A percentile compares a stretch with the other conserved stretches of the same genome.
phyloP scores from a whole-genome alignment of 2,113 vertebrate genomes.

The Cricetomys ansorgei region DNA sequence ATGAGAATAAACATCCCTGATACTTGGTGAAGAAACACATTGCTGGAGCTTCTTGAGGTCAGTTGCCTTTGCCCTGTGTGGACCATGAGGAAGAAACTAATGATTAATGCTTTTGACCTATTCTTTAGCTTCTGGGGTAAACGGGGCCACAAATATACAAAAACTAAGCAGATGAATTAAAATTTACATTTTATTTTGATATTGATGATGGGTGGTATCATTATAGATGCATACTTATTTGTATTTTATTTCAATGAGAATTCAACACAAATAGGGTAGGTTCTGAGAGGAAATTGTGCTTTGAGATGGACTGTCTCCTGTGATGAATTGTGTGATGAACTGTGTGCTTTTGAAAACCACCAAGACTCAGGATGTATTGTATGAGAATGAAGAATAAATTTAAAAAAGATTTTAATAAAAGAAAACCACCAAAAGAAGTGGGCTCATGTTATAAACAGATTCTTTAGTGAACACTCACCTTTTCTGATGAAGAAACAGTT shows the following conservation, averaged over 20 bases:
- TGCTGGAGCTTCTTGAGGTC: not conserved
- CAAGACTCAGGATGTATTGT: too few relatives aligned
- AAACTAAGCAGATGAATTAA: not conserved
- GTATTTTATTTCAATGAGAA: conserved; percentile 1
- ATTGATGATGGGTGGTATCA: not conserved
- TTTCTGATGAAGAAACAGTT: not conserved
- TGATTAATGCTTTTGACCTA: not conserved
- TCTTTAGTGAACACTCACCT: not conserved
- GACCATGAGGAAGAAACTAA: not conserved
- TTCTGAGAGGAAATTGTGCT: not conserved
- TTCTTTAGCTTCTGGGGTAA: not conserved
- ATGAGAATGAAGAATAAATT: too few relatives aligned
- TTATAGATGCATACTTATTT: not conserved
- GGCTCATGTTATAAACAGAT: conserved; percentile 13
- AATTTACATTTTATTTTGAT: not conserved
- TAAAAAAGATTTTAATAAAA: too few relatives aligned
- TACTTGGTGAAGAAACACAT: not conserved
- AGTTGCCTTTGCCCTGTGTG: not conserved
- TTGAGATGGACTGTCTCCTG: not conserved
- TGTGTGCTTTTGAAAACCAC: too few relatives aligned
- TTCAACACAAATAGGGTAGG: not conserved
- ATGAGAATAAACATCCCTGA: not conserved
- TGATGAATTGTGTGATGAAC: too few relatives aligned
- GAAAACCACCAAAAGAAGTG: not conserved
- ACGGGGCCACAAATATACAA: not conserved